Conservation (phyloP, 2,797 vertebrate species). For the Fistularia commersonii region DNA sequence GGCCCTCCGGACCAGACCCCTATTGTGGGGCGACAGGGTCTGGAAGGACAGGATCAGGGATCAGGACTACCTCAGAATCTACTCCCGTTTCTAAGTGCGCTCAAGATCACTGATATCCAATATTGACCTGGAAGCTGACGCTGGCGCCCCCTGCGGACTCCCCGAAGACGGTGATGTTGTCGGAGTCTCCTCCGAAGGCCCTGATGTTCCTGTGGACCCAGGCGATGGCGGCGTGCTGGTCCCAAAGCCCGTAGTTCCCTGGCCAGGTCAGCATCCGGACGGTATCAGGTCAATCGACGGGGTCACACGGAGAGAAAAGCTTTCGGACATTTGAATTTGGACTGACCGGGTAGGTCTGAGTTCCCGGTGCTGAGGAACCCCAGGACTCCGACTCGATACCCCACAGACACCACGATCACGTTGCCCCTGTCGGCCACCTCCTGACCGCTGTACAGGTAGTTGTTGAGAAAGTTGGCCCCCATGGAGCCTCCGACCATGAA, state of each 20-base stretch:
- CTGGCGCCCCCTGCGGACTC: conserved; percentile 88
- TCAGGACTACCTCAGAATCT: neutral
- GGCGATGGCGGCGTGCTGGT: conserved; percentile 91
- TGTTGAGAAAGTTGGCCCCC: conserved; percentile 81
- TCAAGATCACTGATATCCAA: too few relatives aligned
- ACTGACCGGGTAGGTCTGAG: conserved; percentile 77
- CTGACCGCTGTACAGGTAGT: conserved; percentile 86
- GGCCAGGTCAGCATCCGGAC: too few relatives aligned
- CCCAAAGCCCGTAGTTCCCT: conserved; percentile 94
- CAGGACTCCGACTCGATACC: conserved; percentile 86
- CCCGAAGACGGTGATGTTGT: conserved; percentile 91
- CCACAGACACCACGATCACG: conserved; percentile 90
- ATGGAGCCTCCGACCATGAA: conserved; percentile 80
- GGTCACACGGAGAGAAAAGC: too few relatives aligned
- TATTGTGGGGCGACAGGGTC: conserved; percentile 81
- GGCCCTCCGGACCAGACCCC: conserved; percentile 82
- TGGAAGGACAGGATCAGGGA: conserved; percentile 41
- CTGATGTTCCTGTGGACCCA: conserved; percentile 96
- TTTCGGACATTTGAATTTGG: too few relatives aligned
- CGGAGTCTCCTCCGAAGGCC: conserved; percentile 87
- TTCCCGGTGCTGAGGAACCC: conserved; percentile 95
- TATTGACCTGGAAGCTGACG: conserved; percentile 91
- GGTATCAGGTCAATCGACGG: too few relatives aligned
- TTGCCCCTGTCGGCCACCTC: conserved; percentile 86
- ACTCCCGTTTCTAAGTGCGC: too few relatives aligned